phyloP scores from a whole-genome alignment of 2,888 invertebrate species.

The Luperina testacea region DNA sequence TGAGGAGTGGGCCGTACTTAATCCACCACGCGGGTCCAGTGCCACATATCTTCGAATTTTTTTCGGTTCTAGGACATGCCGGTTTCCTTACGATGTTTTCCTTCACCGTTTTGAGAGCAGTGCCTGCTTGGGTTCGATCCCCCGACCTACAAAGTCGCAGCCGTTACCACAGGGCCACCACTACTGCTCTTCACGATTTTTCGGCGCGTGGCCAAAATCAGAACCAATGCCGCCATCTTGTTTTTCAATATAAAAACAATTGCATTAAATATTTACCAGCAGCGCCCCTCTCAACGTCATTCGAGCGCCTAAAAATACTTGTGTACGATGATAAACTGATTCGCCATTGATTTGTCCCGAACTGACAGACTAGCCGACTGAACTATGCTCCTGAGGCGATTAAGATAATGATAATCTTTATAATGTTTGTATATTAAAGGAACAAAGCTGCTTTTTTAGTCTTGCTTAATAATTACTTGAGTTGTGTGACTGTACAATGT shows the following conservation, averaged over 20 bases:
- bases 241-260: neutral
- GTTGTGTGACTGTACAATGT: slow-evolving; percentile 22
- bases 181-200: neutral
- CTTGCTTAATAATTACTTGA: neutral
- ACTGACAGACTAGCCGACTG: neutral
- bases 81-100: neutral
- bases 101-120: neutral
- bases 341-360: slow-evolving; percentile 12
- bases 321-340: neutral
- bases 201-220: no score
- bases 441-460: slow-evolving; percentile 36
- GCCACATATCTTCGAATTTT: neutral
- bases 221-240: neutral
- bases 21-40: neutral
- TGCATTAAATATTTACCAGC: neutral
- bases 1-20: neutral
- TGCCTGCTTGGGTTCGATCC: neutral
- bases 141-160: neutral
- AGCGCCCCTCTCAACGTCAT: neutral
- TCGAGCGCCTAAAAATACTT: neutral
- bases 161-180: neutral
- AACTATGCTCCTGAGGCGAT: slow-evolving; percentile 17
- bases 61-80: neutral
- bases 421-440: slow-evolving; percentile 1
- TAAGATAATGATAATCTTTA: slow-evolving; percentile 22